These are phyloP conservation scores for Lithobates sylvaticus DNA, from an alignment of 2,797 vertebrate genomes.

Conservation along the genomic window DNA sequence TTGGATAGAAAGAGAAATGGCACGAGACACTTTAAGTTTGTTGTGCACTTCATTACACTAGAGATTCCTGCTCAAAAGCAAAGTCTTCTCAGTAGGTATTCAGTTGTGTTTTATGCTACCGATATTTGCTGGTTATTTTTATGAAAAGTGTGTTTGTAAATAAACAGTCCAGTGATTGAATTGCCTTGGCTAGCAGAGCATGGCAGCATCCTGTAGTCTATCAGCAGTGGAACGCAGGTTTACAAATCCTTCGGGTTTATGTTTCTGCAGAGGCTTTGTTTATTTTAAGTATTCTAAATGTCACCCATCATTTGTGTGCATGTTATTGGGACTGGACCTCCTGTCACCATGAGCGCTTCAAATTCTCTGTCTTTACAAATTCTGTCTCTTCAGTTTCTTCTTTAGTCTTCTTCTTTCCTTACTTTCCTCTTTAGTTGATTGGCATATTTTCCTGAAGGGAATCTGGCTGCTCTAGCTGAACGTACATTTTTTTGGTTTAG, in stretches of 20 bases:
- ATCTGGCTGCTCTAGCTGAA: background rate
- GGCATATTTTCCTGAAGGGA: conserved; percentile 34
- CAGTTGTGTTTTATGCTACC: background rate
- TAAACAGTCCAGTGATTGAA: background rate
- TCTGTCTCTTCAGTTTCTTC: background rate
- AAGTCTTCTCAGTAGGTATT: background rate
- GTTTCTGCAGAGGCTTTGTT: background rate
- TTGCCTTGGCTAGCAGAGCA: background rate
- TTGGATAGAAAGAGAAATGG: too few species aligned
- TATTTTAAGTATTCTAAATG: background rate
- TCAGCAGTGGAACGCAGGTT: background rate
- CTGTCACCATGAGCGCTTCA: conserved; percentile 12
- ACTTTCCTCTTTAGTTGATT: conserved; percentile 1
- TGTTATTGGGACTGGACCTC: background rate
- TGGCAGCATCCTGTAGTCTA: background rate
- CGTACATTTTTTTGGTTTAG: conserved; percentile 18
- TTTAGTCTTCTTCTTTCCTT: background rate
- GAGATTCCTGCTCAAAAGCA: background rate
- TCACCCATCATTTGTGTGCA: background rate
- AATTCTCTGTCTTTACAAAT: conserved; percentile 22
- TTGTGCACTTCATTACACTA: background rate
- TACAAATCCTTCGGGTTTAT: background rate
- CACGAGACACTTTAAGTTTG: background rate
- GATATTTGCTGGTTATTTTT: background rate
- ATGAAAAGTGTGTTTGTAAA: background rate